Base-by-base conservation (phyloP, 2,797 vertebrate species). In the Hyperoplus lanceolatus region DNA sequence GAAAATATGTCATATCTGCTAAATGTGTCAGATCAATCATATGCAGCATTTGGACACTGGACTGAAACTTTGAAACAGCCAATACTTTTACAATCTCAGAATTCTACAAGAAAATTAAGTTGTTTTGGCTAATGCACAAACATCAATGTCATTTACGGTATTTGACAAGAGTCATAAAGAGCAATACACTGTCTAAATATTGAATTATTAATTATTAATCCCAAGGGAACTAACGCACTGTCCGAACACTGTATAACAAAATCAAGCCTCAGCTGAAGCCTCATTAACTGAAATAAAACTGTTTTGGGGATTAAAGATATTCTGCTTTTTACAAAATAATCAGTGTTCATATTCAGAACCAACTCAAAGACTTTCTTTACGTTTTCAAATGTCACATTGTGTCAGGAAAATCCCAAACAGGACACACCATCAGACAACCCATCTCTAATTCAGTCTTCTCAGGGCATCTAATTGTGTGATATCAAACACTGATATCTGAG, bases 401-500 rank as follows among this genome's bases (percentile, higher is more conserved):
- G 1, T 9, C 43, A 53, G 3, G 9, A 45, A n/a, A 72, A 64
- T 10, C 7, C 11, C 11, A 61, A 53, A 16, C 8, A 38, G 13
- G 42, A 43, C 41, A 48, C 29, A 45, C 6, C 43, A 45, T 45
- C 18, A 21, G 5, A 54, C n/a, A 48, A 67, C 69, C 73, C 0
- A 43, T 70, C 29, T 76, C 21, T 21, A 8, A 5, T 1, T 1
- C 54, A 21, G 38, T 50, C 0, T 61, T 29, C 69, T 48, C 16
- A 53, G 18, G 18, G 12, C 1, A 43, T 12, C 8, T 58, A 36
- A n/a, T 13, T 10, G 57, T 70, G 18, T 66, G 13, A 14, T 6
- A 4, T 76, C 45, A 6, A 50, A 63, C 46, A 1, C 51, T 8
- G 18, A 63, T 46, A 36, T 57, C 41, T 58, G 60, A 79, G 59